phyloP scores from a whole-genome alignment of 2,888 invertebrate genomes.

The Poecilobothrus nobilitatus region DNA sequence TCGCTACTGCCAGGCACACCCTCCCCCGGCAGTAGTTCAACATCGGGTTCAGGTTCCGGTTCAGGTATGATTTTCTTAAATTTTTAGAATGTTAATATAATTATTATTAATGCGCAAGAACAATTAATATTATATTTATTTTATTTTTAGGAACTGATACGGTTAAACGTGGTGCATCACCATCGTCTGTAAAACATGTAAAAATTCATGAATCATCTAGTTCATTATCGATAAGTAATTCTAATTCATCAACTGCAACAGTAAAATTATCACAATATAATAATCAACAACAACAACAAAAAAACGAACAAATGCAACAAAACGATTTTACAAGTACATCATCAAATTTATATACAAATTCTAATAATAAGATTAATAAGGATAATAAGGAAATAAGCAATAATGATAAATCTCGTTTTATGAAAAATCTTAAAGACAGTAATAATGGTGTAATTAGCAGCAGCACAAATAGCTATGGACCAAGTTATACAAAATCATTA shows the following conservation, averaged over 20 bases:
- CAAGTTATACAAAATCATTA: constrained; percentile 19
- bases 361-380: constrained; percentile 21
- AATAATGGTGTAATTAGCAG: constrained; percentile 17
- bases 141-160: constrained; percentile 41
- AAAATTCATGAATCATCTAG: constrained; percentile 41
- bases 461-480: constrained; percentile 21
- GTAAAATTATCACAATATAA: background rate
- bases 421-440: background rate
- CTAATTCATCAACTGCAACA: constrained; percentile 18
- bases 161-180: constrained; percentile 44
- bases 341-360: constrained; percentile 16
- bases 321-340: constrained; percentile 12
- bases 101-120: no score
- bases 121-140: no score
- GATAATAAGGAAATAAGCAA: constrained; percentile 20
- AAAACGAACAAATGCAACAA: constrained; percentile 11
- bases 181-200: constrained; percentile 39
- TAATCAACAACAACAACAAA: constrained; percentile 23
- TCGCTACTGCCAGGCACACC: constrained; percentile 61
- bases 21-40: constrained; percentile 80
- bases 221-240: constrained; percentile 37
- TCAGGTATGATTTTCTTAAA: constrained; percentile 46
- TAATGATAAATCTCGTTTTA: constrained; percentile 18
- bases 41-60: constrained; percentile 71
- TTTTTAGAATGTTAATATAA: constrained; percentile 37